Base-by-base conservation (phyloP, 1,140 invertebrate species). In the Spodoptera litura region DNA sequence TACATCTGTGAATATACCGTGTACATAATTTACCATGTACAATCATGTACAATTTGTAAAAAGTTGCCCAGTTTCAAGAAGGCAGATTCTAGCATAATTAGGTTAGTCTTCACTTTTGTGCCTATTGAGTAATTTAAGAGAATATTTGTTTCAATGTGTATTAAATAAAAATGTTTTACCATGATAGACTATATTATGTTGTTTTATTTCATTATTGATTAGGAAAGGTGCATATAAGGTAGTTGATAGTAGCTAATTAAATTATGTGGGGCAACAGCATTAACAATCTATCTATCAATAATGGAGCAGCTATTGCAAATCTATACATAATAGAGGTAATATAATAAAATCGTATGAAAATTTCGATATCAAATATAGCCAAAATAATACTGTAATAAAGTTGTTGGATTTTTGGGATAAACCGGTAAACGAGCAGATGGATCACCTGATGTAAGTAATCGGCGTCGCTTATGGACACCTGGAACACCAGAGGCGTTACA, bases 71-170 rank as follows among this genome's bases (percentile, higher is more conserved):
- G 13, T 64, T 53, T 55, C 25, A 53, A 38, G 31, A 77, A 66
- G 61, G 44, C 74, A 77, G 52, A 35, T 53, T 76, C 27, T 77
- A 77, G 74, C 13, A 35, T 77, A 77, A 77, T 62, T 77, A 77
- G 74, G 38, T 77, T 53, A 76, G 74, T 68, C 51, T 58, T 77
- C 62, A 77, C 74, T 77, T 77, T 68, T 77, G 74, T 77, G 74
- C 74, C 59, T 77, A 66, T 77, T 77, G 52, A 77, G 15, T 77
- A 77, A 76, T 53, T 76, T 64, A 76, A 64, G 71, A 61, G 11
- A 64, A 64, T 10, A 27, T 64, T 76, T 76, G 73, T 76, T 64
- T 76, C 20, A 64, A 64, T 55, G 51, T 64, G 44, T 53, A 76
- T 52, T 75, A 62, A 75, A 38, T 56, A 38, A 72, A 71, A 56